Evolutionary conservation across 2,113 vertebrate species (phyloP), one percentile per base, ranked within the genome.

Genomic region (Triplophysa rosa): DNA sequence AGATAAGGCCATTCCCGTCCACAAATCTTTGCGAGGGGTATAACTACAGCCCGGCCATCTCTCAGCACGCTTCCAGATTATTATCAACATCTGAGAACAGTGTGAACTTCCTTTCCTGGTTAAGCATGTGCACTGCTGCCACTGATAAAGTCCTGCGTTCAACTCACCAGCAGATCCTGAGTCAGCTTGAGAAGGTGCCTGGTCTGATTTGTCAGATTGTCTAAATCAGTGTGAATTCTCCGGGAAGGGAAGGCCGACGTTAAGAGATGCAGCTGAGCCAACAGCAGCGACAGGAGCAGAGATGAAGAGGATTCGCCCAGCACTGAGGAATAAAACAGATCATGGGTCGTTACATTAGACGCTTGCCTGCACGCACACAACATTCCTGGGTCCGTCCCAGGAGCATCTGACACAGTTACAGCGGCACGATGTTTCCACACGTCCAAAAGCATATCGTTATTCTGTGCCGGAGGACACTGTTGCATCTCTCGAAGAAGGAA

Each of bases 171-270:
- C 82, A 94, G 88, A 84, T 93, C 91, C 59, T 91, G 89, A 26
- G 93, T 92, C 77, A 93, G 86, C 88, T 89, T 93, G 84, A 92
- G 90, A 65, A 94, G 89, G 82, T 92, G 90, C 56, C 85, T 91
- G 71, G 92, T 93, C 87, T 94, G 92, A 87, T 94, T 94, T 88
- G 90, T 92, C 85, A 94, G 86, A 83, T 87, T 92, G 82, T 94
- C 92, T 85, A 93, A 86, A 74, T 94, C 93, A 23, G 73, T 29
- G 21, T 67, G 89, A 64, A 84, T 59, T 65, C 88, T 84, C 83
- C 91, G 84, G n/a, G 82, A 84, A 11, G 92, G 91, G 9, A 89
- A 83, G 64, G 90, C 89, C 67, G 84, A 89, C 23, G 90, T 88
- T 84, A 93, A 89, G n/a, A 92, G 81, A 1, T 91, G 89, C 82